phyloP scores from a whole-genome alignment of 2,888 invertebrate species.

The Norana najaformis region DNA sequence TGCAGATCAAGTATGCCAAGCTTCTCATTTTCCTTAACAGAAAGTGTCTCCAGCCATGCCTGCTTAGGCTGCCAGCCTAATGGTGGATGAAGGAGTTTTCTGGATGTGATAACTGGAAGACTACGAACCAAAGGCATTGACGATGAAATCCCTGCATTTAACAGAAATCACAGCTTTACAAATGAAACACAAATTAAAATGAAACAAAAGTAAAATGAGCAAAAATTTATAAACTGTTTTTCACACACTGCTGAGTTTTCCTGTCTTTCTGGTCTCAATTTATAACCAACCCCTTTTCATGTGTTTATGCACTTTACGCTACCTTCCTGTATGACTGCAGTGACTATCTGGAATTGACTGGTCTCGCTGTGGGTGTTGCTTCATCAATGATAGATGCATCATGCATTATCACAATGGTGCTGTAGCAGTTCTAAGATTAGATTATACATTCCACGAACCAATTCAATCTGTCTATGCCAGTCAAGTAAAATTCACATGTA shows the following conservation, averaged over 20 bases:
- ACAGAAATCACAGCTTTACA: not conserved
- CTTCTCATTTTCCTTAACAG: constrained; percentile 54
- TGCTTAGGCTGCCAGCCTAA: constrained; percentile 52
- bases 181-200: not conserved
- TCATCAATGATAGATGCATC: not conserved
- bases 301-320: not conserved
- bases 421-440: too few relatives aligned
- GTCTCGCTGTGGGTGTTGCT: not conserved
- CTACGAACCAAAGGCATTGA: not conserved
- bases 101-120: constrained; percentile 53
- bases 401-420: too few relatives aligned
- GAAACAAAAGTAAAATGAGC: not conserved
- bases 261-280: not conserved
- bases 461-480: too few relatives aligned
- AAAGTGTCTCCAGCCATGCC: constrained; percentile 62
- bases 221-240: not conserved
- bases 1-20: constrained; percentile 85
- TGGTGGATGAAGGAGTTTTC: constrained; percentile 50
- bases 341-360: not conserved
- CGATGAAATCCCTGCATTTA: not conserved
- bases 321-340: not conserved
- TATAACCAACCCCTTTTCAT: not conserved
- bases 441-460: too few relatives aligned
- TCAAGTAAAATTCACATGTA: too few relatives aligned
- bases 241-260: not conserved